Evolutionary conservation across 1,140 invertebrate species (phyloP).

Genomic region (Hyles vespertilio): DNA sequence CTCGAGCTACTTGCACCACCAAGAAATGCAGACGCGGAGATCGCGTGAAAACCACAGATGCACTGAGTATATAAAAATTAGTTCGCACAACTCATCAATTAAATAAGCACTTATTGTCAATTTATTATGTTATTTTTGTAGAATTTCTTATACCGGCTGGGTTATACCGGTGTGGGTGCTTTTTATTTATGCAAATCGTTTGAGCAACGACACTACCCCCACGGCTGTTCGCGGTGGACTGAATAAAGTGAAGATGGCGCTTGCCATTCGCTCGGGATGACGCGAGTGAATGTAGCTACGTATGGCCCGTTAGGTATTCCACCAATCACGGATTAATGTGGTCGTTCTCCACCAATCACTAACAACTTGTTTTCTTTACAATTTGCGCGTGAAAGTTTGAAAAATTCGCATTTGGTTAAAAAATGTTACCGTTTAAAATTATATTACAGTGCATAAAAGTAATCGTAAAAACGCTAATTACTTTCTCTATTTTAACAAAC

Average conservation of each 20-base stretch:
- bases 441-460: too few relatives aligned
- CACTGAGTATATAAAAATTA: slow-evolving; percentile 28
- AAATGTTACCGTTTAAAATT: not conserved
- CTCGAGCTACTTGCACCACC: slow-evolving; percentile 52
- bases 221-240: slow-evolving; percentile 62
- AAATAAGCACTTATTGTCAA: slow-evolving; percentile 47
- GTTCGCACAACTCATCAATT: slow-evolving; percentile 48
- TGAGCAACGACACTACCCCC: slow-evolving; percentile 36
- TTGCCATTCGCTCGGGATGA: slow-evolving; percentile 36
- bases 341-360: slow-evolving; percentile 34
- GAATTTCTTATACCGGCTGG: slow-evolving; percentile 31
- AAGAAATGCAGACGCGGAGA: slow-evolving; percentile 59
- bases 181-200: slow-evolving; percentile 23
- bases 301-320: slow-evolving; percentile 29
- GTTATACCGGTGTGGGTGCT: slow-evolving; percentile 27
- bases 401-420: slow-evolving; percentile 23
- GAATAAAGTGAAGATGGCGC: slow-evolving; percentile 55
- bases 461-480: too few relatives aligned
- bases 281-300: slow-evolving; percentile 52
- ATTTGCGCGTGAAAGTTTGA: slow-evolving; percentile 60
- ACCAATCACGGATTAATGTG: slow-evolving; percentile 38
- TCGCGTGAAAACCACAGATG: slow-evolving; percentile 54
- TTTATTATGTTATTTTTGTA: slow-evolving; percentile 29
- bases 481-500: too few relatives aligned
- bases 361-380: slow-evolving; percentile 18